Conservation (phyloP, 2,797 vertebrate species). For the Carapus acus region DNA sequence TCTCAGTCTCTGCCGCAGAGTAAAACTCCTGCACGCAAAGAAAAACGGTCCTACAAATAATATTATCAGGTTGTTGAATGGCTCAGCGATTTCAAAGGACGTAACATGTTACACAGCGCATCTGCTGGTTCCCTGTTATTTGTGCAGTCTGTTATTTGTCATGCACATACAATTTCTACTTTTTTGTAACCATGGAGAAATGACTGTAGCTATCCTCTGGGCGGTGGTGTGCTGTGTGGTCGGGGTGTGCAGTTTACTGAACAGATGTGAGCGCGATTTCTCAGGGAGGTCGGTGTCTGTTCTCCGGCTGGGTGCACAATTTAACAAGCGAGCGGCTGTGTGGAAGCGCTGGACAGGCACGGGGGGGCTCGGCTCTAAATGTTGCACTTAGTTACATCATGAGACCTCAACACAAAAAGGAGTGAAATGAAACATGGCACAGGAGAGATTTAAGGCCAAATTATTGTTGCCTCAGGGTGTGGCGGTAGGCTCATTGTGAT, state of each 20-base stretch:
- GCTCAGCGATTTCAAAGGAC: slow-evolving; percentile 24
- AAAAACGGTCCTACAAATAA: background rate
- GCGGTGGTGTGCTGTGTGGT: background rate
- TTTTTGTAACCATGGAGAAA: no score
- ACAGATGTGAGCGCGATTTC: slow-evolving; percentile 31
- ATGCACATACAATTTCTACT: no score
- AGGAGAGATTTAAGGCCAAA: slow-evolving; percentile 49
- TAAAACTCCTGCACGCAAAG: slow-evolving; percentile 7
- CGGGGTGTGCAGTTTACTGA: slow-evolving; percentile 2
- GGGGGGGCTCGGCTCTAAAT: slow-evolving; percentile 27
- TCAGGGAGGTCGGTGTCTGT: slow-evolving; percentile 40
- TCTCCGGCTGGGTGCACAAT: slow-evolving; percentile 38
- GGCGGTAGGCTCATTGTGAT: no score
- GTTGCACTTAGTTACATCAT: slow-evolving; percentile 59
- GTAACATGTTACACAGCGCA: slow-evolving; percentile 6
- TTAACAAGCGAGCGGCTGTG: slow-evolving; percentile 22
- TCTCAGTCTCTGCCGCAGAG: slow-evolving; percentile 12
- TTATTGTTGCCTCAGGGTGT: slow-evolving; percentile 27
- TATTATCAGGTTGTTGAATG: slow-evolving; percentile 12
- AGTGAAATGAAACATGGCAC: no score
- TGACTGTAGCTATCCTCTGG: background rate
- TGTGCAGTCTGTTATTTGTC: background rate
- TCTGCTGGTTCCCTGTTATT: no score
- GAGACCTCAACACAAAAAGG: no score
- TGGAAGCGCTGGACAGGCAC: slow-evolving; percentile 21